Evolutionary conservation across 2,797 vertebrate genomes (phyloP).

Genomic region (Bradypodion pumilum): DNA sequence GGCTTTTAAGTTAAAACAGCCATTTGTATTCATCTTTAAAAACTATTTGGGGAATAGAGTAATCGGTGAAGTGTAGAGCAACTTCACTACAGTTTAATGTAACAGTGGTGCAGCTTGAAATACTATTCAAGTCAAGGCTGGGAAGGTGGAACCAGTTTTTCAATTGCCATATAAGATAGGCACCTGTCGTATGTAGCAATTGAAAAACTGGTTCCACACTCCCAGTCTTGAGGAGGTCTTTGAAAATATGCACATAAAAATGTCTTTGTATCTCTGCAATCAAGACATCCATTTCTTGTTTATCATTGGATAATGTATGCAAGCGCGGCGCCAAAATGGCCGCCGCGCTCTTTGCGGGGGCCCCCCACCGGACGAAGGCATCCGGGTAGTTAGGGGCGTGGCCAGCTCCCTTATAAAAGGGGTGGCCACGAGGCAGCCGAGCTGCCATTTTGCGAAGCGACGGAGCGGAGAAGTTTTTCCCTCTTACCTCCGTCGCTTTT

Average conservation of each 20-base stretch:
- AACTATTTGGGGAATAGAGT: not conserved
- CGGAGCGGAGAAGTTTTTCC: too few species aligned
- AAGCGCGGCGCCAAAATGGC: too few species aligned
- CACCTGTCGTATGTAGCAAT: too few species aligned
- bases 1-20: not conserved
- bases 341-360: too few species aligned
- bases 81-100: not conserved
- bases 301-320: not conserved
- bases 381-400: too few species aligned
- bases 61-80: not conserved
- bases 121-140: not conserved
- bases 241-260: not conserved
- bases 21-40: not conserved
- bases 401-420: too few species aligned
- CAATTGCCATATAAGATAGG: not conserved
- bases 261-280: not conserved
- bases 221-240: rapidly evolving
- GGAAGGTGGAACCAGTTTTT: not conserved
- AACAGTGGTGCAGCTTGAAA: not conserved
- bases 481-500: too few species aligned
- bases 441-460: too few species aligned
- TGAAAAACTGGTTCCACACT: too few species aligned
- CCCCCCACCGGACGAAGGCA: too few species aligned
- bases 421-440: too few species aligned
- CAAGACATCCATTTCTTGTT: not conserved